Conservation (phyloP, 37 sponge, comb jelly and placozoan species). For the Haliclona indistincta region DNA sequence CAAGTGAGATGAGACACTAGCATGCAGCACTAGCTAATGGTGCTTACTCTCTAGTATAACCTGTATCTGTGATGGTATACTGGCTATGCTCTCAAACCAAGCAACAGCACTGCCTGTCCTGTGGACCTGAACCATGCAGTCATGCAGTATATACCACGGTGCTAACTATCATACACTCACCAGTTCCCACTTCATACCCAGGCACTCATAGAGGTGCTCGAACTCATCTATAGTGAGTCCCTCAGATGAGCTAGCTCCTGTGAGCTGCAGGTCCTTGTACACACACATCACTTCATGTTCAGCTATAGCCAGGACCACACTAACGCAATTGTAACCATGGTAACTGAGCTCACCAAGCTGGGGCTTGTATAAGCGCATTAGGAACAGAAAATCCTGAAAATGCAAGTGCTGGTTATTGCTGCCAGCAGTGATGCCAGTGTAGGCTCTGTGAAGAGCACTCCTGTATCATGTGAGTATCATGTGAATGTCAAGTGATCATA, state of each 20-base stretch:
- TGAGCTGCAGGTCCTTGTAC: slow-evolving; percentile 65
- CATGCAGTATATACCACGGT: neutral
- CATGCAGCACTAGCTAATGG: neutral
- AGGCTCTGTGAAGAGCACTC: slow-evolving; percentile 59
- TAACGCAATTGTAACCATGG: neutral
- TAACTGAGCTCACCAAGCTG: slow-evolving; percentile 42
- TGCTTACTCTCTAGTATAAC: neutral
- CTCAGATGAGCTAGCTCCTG: neutral
- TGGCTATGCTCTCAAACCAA: neutral
- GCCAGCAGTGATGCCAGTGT: slow-evolving; percentile 5
- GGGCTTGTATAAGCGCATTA: slow-evolving; percentile 65
- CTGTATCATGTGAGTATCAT: slow-evolving; percentile 13
- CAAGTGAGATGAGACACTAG: neutral
- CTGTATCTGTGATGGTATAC: neutral
- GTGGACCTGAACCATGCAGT: neutral
- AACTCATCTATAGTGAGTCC: slow-evolving; percentile 55
- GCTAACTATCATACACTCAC: neutral
- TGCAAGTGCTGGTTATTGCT: slow-evolving; percentile 12
- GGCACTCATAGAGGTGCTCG: slow-evolving; percentile 66
- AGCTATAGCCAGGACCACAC: slow-evolving; percentile 32
- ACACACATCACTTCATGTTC: slow-evolving; percentile 74
- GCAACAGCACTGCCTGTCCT: neutral
- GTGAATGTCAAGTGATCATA: neutral
- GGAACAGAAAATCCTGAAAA: slow-evolving; percentile 66
- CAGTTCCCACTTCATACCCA: slow-evolving; percentile 57